phyloP scores from a whole-genome alignment of 2,888 invertebrate species.

The Leptura quadrifasciata region DNA sequence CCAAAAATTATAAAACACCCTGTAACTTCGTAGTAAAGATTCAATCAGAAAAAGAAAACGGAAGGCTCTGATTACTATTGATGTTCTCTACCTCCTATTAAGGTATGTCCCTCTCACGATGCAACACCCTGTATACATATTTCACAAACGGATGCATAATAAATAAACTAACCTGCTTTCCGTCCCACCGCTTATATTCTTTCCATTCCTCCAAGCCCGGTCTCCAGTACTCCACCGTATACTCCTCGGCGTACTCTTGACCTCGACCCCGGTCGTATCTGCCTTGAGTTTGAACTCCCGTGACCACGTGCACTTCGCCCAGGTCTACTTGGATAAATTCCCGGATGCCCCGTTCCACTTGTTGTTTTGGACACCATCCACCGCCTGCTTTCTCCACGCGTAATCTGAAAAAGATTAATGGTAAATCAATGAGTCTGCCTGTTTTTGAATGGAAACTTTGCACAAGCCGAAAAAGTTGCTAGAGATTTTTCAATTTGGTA shows the following conservation, averaged over 20 bases:
- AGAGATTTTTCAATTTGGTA: conserved; percentile 25
- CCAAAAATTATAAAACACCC: too few species aligned
- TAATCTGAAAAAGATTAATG: conserved; percentile 75
- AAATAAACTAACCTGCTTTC: conserved; percentile 76
- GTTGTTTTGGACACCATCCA: conserved; percentile 86
- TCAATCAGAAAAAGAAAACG: too few species aligned
- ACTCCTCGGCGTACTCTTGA: conserved; percentile 84
- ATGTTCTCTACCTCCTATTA: too few species aligned
- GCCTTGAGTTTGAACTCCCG: conserved; percentile 86
- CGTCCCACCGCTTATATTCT: conserved; percentile 80
- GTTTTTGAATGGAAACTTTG: conserved; percentile 41
- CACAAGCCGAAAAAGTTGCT: conserved; percentile 32
- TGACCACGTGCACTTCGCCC: conserved; percentile 78
- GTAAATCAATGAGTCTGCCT: conserved; percentile 54
- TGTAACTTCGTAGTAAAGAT: too few species aligned
- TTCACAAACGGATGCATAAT: neutral
- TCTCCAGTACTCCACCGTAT: conserved; percentile 82
- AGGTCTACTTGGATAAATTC: conserved; percentile 83
- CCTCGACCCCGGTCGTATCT: conserved; percentile 84
- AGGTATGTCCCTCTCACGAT: too few species aligned
- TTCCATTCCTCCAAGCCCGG: conserved; percentile 79
- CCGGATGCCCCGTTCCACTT: conserved; percentile 79
- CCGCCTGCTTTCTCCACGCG: conserved; percentile 83
- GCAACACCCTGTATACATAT: too few species aligned
- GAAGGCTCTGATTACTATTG: too few species aligned